Base-by-base conservation (phyloP, 64 coral and sea anemone genomes). In the Anthopleura sola region DNA sequence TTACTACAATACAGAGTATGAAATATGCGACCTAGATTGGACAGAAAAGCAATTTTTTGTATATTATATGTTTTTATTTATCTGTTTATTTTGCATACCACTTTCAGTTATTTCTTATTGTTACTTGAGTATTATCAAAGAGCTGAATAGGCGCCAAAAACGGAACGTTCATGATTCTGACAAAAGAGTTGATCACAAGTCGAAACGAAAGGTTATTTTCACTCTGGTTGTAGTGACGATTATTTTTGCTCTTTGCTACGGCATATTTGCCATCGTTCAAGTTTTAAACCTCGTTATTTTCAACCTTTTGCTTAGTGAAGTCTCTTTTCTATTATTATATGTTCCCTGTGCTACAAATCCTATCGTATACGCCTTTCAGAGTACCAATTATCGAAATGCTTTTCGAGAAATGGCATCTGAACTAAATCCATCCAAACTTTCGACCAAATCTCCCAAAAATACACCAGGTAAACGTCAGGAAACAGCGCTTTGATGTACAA, bases 351-450 rank as follows among this genome's bases (percentile, higher is more conserved):
- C 47, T 21, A 34, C 64, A 3, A 87, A 87, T 19, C 86, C 86
- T 20, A 33, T 87, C 0, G 19, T 87, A 14, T 87, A 87, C 32
- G 86, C 75, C 5, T 87, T 87, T 60, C 86, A 87, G 75, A 87
- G 78, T 69, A 49, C 77, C 11, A 89, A 83, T 26, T 89, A 89
- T 53, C 49, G 80, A 89, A 81, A 83, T 16, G 77, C 40, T 16
- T 82, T 81, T 47, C 82, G 26, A 83, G 32, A 71, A 75, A 69
- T 40, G 74, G 85, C 39, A 11, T 55, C 37, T 44, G 68, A 29
- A 19, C 29, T 34, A 1, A 24, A 36, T 23, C 11, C 39, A 16
- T 79, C 76, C 2, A 79, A 26, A 79, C n/a, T 37, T 29, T 79
- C 76, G 31, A 71, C 13, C 0, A 71, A 71, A 71, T 71, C 66